phyloP scores from a whole-genome alignment of 92 coral and sea anemone genomes.

The Porites divaricata region DNA sequence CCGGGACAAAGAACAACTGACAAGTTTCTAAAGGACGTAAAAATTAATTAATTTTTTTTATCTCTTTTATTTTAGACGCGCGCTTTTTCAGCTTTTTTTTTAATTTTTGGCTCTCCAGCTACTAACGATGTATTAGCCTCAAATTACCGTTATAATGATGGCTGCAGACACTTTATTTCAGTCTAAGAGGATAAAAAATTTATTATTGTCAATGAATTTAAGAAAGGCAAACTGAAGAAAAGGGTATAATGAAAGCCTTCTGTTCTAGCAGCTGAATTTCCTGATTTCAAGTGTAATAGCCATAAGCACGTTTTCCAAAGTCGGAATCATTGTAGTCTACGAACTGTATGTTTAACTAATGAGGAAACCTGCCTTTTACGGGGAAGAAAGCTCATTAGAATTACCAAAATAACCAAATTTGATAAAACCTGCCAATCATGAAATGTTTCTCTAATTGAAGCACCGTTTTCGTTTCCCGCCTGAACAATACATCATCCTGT shows the following conservation, averaged over 20 bases:
- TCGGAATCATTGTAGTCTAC: not conserved
- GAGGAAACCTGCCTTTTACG: conserved; percentile 16
- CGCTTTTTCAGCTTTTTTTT: not conserved
- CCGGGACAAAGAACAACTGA: conserved; percentile 24
- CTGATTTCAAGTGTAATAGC: not conserved
- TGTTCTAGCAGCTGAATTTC: not conserved
- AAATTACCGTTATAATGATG: not conserved
- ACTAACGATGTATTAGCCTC: not conserved
- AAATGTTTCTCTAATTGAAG: conserved; percentile 6
- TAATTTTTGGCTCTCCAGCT: not conserved
- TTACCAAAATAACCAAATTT: conserved; percentile 6
- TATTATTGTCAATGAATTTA: not conserved
- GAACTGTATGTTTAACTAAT: not conserved
- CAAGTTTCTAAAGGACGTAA: conserved; percentile 15
- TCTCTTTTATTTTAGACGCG: not conserved
- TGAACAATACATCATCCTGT: conserved; percentile 33
- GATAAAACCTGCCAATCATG: conserved; percentile 35
- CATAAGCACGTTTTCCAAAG: not conserved
- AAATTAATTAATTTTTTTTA: not conserved
- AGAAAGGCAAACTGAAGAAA: not conserved
- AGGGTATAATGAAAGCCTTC: not conserved
- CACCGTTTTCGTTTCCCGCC: not conserved
- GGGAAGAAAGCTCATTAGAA: conserved; percentile 1
- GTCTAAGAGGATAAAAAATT: not conserved
- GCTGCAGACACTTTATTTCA: not conserved